A percentile compares a stretch with the other conserved stretches of the same genome.
Conservation (phyloP, 2,888 invertebrate genomes). For the Agriopis leucophaearia region DNA sequence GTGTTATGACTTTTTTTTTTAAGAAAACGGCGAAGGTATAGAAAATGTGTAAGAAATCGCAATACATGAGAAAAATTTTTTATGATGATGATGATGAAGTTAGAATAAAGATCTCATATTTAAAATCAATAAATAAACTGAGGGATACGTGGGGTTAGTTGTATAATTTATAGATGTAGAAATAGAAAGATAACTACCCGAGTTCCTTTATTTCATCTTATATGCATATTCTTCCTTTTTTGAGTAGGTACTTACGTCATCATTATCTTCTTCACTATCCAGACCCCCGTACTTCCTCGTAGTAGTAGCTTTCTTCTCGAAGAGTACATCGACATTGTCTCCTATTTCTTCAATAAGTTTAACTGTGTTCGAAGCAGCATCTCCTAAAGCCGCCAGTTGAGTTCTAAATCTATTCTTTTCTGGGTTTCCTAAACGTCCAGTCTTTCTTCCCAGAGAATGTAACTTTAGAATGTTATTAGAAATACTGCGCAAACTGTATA, state of each 20-base stretch:
- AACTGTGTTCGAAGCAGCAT: constrained; percentile 86
- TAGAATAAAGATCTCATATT: too few species aligned
- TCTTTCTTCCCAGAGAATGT: constrained; percentile 87
- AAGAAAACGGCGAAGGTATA: too few species aligned
- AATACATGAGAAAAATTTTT: too few species aligned
- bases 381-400: constrained; percentile 84
- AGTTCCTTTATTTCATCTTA: neutral
- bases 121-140: too few species aligned
- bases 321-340: constrained; percentile 80
- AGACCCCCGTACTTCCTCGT: constrained; percentile 64
- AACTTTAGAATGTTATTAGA: constrained; percentile 87
- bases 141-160: too few species aligned
- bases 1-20: too few species aligned
- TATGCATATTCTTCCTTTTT: neutral
- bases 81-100: too few species aligned
- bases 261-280: constrained; percentile 54
- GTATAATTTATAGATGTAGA: too few species aligned
- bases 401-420: constrained; percentile 86
- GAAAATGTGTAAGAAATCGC: too few species aligned
- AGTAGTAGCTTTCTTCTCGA: constrained; percentile 66
- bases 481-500: constrained; percentile 86
- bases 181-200: too few species aligned
- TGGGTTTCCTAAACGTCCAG: constrained; percentile 81
- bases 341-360: constrained; percentile 84
- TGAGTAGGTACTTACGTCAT: constrained; percentile 63